Base-by-base conservation (phyloP, 1,140 invertebrate genomes). In the Prorops nasuta region DNA sequence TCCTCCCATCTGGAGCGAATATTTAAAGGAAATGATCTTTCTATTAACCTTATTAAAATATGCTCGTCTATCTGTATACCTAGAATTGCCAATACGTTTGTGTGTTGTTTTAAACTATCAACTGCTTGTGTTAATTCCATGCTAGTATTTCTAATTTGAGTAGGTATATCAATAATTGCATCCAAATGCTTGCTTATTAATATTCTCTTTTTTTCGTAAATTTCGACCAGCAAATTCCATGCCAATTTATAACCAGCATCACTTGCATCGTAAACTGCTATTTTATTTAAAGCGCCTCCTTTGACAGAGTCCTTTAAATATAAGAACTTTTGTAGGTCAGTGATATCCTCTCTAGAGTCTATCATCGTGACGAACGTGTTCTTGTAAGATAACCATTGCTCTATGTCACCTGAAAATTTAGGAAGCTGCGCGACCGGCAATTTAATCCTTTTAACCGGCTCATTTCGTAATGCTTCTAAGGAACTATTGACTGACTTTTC, bases 31-130 rank as follows among this genome's bases (percentile, higher is more conserved):
- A 56, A 34, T 10, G 39, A 36, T n/a, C 48, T 22, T 46, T 51
- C 49, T 9, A 56, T 12, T 18, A 50, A 47, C 16, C 48, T 32
- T n/a, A 56, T 37, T 4, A 56, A 39, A 12, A 51, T 28, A 47
- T 47, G 39, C n/a, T 51, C 39, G 31, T 51, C 41, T 3, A 36
- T 32, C 8, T 16, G 21, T 19, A 50, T 31, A 10, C 42, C 28
- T 10, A 55, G 21, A 6, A 31, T n/a, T n/a, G 48, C 47, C 16
- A 55, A 34, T 41, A 50, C 42, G 19, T 46, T 55, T 2, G 43
- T 10, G 28, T 54, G 51, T 32, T 48, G 44, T 2, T 39, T 38
- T 41, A 43, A 43, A 21, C 40, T 41, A 32, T 54, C 51, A 3
- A 43, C 36, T 21, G 49, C 24, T 44, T 28, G 16, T 34, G 51